Evolutionary conservation across 1,140 invertebrate species (phyloP), one percentile per base, ranked within the genome.

Genomic region (Hetaerina americana): DNA sequence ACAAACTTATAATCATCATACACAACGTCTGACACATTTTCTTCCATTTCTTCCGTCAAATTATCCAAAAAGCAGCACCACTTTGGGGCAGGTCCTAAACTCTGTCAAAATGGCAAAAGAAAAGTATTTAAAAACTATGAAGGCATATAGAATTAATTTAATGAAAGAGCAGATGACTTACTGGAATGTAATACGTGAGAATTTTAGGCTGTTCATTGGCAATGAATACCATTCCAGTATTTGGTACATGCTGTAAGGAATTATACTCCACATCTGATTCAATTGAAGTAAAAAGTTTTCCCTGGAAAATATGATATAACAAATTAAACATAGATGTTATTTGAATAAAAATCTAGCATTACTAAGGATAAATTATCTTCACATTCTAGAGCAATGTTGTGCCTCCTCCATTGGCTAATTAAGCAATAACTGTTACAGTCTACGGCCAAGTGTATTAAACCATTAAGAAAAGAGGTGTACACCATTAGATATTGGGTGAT

Each of bases 1-100:
- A 99, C 87, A 83, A 99, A 99, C 82, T 98, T 98, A 78, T 99
- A 99, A 81, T 99, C 96, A 81, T 99, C 97, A 80, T 98, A 99
- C n/a, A 98, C 90, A 76, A 87, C 87, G 80, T 88, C 81, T 70
- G 25, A 79, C 26, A 18, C 25, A 10, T 80, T 87, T 83, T 95
- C 92, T 82, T 99, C 97, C 75, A 99, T 83, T 85, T 99, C 97
- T 83, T 99, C 97, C 5, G 96, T 98, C 10, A 99, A 83, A 79
- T 92, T 95, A 79, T 99, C 97, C 66, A 99, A 85, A 80, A 97
- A 97, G 31, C 92, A 90, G 80, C 97, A 99, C 97, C 97, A 99
- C 77, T 87, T 90, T 1, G 97, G 97, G 10, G 97, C 97, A 57
- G 96, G 94, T 12, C 97, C 96, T 77, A 99, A 84, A 76, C 88